Base-by-base conservation (phyloP, 2,888 invertebrate genomes). In the Patella ulyssiponensis region DNA sequence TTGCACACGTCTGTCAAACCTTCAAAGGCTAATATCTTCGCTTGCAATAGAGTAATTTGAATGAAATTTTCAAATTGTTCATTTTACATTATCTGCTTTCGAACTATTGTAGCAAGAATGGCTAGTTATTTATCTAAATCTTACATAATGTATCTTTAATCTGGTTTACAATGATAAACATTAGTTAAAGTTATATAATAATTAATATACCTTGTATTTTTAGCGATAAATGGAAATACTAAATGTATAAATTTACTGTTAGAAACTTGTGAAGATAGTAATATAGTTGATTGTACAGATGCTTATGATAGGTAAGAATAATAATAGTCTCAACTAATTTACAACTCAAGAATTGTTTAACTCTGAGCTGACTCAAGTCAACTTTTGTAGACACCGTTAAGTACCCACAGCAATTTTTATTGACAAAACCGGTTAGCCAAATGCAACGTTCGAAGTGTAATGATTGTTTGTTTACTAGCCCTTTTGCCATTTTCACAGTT, bases 211-310 rank as follows among this genome's bases (percentile, higher is more conserved):
- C 64, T 54, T 81, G 73, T 73, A 73, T 51, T 73, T 84, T 27
- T 84, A 87, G 93, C 94, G 71, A 92, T 93, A 77, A 93, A 93
- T 85, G 94, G 94, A 44, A 93, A 94, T 86, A 91, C 92, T 23
- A 92, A 93, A 80, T 94, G 94, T 87, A 88, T 94, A 58, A 90
- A 92, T 58, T 88, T 94, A 77, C 89, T 94, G 23, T 87, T 94
- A 77, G 93, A 94, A 79, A 88, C 87, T 27, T 87, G 88, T 27
- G 89, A 90, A 75, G 89, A 91, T 82, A 84, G 84, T 73, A 90
- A 91, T 74, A 88, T 88, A 76, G 89, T 91, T 44, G 91, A 92
- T 83, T 88, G 89, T 82, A 87, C 86, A 79, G 91, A 91, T 83
- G 86, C 87, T 54, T 82, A 85, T 77, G 90, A 90, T 75, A 90